Evolutionary conservation across 2,888 invertebrate genomes (phyloP).

Genomic region (Cerceris ruficornis): DNA sequence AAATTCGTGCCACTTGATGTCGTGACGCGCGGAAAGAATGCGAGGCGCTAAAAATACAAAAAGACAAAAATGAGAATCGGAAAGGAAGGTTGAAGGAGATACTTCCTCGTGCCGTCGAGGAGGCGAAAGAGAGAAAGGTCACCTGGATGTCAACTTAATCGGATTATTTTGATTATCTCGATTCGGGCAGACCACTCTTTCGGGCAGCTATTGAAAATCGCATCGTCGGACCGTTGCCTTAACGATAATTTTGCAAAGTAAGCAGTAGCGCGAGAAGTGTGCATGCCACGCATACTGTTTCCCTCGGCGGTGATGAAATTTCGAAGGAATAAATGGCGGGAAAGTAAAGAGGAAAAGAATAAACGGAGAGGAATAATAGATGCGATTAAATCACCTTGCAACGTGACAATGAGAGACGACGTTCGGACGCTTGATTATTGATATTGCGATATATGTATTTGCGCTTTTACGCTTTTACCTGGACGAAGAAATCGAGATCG

Average conservation of each 20-base stretch:
- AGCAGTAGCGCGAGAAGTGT: conserved; percentile 13
- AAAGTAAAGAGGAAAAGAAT: background rate
- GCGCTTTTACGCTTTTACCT: conserved; percentile 47
- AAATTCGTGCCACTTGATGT: conserved; percentile 10
- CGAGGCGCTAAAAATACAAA: too few species aligned
- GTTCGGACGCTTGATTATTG: conserved; percentile 44
- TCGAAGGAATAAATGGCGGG: background rate
- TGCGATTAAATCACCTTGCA: conserved; percentile 29
- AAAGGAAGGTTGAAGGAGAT: background rate
- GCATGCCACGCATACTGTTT: conserved; percentile 19
- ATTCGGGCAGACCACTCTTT: too few species aligned
- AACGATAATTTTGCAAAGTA: conserved; percentile 28
- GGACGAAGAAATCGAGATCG: conserved; percentile 26
- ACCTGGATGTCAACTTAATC: background rate
- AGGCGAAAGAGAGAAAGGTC: background rate
- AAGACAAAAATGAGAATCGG: conserved; percentile 8
- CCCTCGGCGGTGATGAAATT: conserved; percentile 22
- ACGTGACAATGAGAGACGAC: conserved; percentile 47
- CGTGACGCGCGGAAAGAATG: background rate
- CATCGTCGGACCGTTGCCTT: conserved; percentile 2
- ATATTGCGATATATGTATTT: conserved; percentile 40
- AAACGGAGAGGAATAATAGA: background rate
- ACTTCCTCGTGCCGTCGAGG: background rate
- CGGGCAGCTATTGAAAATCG: too few species aligned
- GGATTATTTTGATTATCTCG: background rate